Percentiles rank a stretch among this genome's conserved stretches.
phyloP scores from a whole-genome alignment of 30 jellyfish, hydroid and myxozoan genomes.

The Sanderia malayensis region DNA sequence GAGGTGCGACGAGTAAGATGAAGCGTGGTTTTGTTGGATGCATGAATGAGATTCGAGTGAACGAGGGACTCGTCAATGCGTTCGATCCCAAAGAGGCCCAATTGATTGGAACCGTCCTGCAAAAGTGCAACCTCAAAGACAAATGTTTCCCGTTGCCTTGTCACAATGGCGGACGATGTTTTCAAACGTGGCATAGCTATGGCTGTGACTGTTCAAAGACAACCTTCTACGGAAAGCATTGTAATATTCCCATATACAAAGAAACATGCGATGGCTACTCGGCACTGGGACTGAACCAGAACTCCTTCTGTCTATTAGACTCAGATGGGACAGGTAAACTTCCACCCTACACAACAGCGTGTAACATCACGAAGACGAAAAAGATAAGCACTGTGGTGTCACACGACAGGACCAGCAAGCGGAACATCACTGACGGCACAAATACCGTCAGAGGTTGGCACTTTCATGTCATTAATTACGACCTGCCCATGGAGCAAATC shows the following conservation, averaged over 20 bases:
- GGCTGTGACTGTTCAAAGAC: slow-evolving; percentile 80
- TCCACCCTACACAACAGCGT: slow-evolving; percentile 64
- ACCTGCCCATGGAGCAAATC: slow-evolving; percentile 54
- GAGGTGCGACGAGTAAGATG: slow-evolving; percentile 57
- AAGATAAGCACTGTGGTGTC: slow-evolving; percentile 53
- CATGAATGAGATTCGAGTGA: slow-evolving; percentile 31
- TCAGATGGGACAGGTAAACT: slow-evolving; percentile 74
- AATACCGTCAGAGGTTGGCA: slow-evolving; percentile 32
- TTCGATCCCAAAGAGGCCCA: slow-evolving; percentile 29
- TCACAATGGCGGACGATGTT: slow-evolving; percentile 71
- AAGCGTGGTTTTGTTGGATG: slow-evolving; percentile 88
- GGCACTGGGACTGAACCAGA: slow-evolving; percentile 34
- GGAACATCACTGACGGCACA: slow-evolving; percentile 63
- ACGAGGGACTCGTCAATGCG: slow-evolving; percentile 29
- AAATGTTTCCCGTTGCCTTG: slow-evolving; percentile 88
- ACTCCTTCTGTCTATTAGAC: slow-evolving; percentile 58
- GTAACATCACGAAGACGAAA: slow-evolving; percentile 26
- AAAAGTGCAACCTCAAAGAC: slow-evolving; percentile 61
- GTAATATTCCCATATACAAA: slow-evolving; percentile 67
- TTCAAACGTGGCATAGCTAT: slow-evolving; percentile 67
- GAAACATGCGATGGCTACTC: slow-evolving; percentile 64
- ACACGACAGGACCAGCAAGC: slow-evolving; percentile 53
- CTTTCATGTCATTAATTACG: slow-evolving; percentile 65
- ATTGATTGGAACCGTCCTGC: slow-evolving; percentile 15
- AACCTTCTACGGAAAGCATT: slow-evolving; percentile 68